Base-by-base conservation (phyloP, 2,113 vertebrate species). In the Lagopus muta region DNA sequence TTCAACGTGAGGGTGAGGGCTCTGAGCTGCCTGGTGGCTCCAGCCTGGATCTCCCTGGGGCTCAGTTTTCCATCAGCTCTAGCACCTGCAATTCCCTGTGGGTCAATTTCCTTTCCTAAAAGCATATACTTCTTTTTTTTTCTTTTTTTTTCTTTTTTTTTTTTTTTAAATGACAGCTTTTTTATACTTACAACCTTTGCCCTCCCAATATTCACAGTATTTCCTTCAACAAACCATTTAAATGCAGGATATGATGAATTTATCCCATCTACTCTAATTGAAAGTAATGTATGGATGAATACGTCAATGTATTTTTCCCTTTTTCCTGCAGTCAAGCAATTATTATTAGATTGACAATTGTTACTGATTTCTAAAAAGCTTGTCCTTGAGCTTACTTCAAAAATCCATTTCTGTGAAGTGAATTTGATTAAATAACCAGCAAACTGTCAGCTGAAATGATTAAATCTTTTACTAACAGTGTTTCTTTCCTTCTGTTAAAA, bases 301-400 rank as follows among this genome's bases (percentile, higher is more conserved):
- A 42, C 30, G 17, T 67, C 86, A 60, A 21, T 21, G 5, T 55
- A 30, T 67, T 88, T 88, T 92, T 67, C 10, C 8, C 66, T 82
- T 93, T 54, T 55, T 74, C 60, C 45, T 81, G 19, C 14, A 66
- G 48, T 40, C 48, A 82, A 69, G 47, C 5, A 36, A 47, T 64
- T 86, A 50, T 47, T 61, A 65, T 14, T 15, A 45, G 21, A 54
- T 11, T 12, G 19, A 80, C 28, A n/a, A 54, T 3, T 7, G 22
- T 50, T 38, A 50, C 28, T 14, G 19, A n/a, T 38, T 96, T 83
- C 45, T 76, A 28, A 72, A 79, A 30, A 5, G 12, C 15, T 74
- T 82, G 16, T 62, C 77, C 71, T 80, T 73, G 28, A 94, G 82
- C 84, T 91, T 78, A 30, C 73, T 69, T 70, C 28, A 84, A 55